phyloP scores from a whole-genome alignment of 2,888 invertebrate genomes.

The Pseudeuparius sepicola region DNA sequence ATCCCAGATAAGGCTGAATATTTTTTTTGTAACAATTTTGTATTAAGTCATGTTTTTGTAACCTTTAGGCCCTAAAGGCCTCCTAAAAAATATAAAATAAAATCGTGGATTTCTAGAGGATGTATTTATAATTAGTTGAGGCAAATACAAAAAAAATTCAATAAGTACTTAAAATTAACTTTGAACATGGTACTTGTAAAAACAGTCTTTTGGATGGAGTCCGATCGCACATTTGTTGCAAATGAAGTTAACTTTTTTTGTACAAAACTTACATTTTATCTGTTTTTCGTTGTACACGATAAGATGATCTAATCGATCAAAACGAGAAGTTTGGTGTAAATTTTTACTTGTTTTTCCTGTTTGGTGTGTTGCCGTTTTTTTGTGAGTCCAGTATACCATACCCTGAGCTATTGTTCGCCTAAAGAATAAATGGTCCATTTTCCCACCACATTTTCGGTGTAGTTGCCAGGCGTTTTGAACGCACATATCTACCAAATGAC shows the following conservation, averaged over 20 bases:
- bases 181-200: constrained; percentile 1
- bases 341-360: constrained; percentile 7
- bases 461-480: constrained; percentile 25
- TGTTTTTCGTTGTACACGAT: not conserved
- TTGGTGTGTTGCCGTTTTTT: constrained; percentile 12
- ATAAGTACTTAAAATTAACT: too few species aligned
- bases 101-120: too few species aligned
- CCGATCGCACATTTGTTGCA: constrained; percentile 11
- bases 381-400: constrained; percentile 14
- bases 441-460: constrained; percentile 20
- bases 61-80: too few species aligned
- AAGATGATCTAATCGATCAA: constrained; percentile 2
- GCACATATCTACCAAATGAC: constrained; percentile 22
- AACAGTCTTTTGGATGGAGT: constrained; percentile 7
- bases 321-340: constrained; percentile 10
- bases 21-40: too few species aligned
- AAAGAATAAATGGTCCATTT: constrained; percentile 24
- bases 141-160: constrained; percentile 2
- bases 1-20: too few species aligned
- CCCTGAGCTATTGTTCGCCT: constrained; percentile 17
- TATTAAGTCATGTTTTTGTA: too few species aligned
- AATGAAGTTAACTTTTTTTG: constrained; percentile 9
- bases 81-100: too few species aligned
- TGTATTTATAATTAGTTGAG: constrained; percentile 2
- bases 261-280: constrained; percentile 3